A percentile compares a stretch with the other conserved stretches of the same genome.
Conservation (phyloP, 2,113 vertebrate species). For the Proteles cristata region DNA sequence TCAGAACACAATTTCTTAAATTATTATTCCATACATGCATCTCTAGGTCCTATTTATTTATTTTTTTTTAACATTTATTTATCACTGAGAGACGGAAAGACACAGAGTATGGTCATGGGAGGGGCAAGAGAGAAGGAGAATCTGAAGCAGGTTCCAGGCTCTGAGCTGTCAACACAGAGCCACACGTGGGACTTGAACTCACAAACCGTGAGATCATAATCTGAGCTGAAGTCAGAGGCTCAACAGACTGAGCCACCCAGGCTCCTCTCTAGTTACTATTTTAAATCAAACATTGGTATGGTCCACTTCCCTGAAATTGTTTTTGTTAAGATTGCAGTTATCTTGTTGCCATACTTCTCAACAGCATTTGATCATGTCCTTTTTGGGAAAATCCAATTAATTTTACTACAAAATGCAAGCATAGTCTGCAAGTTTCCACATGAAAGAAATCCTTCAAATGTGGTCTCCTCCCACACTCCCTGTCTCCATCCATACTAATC, state of each 20-base stretch:
- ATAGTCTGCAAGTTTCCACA: background rate
- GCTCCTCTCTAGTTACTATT: background rate
- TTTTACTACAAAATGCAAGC: background rate
- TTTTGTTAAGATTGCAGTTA: background rate
- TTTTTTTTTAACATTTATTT: too few relatives aligned
- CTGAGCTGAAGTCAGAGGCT: too few relatives aligned
- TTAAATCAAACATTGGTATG: background rate
- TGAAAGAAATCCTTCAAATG: background rate
- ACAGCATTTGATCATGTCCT: background rate
- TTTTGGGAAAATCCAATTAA: background rate
- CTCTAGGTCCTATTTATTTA: background rate
- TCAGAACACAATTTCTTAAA: background rate
- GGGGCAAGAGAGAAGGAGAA: too few relatives aligned
- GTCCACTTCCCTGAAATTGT: background rate
- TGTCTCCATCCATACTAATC: background rate
- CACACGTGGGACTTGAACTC: too few relatives aligned
- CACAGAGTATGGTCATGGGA: too few relatives aligned
- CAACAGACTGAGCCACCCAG: too few relatives aligned
- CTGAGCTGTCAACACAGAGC: too few relatives aligned
- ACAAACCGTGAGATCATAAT: too few relatives aligned
- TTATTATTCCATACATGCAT: background rate
- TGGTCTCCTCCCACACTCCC: background rate
- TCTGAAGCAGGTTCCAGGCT: too few relatives aligned
- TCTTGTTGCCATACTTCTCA: background rate
- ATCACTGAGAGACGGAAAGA: too few relatives aligned